Percentiles rank a stretch among this genome's conserved stretches.
phyloP scores from a whole-genome alignment of 2,888 invertebrate species.

The Agrochola macilenta region DNA sequence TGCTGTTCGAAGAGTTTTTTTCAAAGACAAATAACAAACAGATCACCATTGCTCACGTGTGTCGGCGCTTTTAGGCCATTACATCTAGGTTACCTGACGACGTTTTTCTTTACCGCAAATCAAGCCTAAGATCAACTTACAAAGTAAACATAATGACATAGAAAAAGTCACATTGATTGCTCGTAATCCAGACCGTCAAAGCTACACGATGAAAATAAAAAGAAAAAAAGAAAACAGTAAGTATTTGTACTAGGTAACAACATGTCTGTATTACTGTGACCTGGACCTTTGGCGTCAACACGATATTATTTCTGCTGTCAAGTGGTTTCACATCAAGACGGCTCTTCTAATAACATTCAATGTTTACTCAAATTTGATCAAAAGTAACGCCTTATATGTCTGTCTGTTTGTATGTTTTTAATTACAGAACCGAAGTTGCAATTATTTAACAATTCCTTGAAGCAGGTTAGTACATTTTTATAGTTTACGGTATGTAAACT shows the following conservation, averaged over 20 bases:
- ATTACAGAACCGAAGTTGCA: background rate
- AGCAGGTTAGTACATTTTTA: background rate
- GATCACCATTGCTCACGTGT: background rate
- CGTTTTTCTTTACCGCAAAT: background rate
- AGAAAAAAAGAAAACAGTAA: constrained; percentile 7
- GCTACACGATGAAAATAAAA: background rate
- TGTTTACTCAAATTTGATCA: constrained; percentile 30
- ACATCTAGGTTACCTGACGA: background rate
- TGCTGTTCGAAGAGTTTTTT: background rate
- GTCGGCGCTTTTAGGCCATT: background rate
- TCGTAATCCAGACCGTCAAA: constrained; percentile 23
- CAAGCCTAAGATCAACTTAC: constrained; percentile 17
- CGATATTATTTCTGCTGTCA: constrained; percentile 38
- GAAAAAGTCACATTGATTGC: constrained; percentile 23
- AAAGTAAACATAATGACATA: constrained; percentile 24
- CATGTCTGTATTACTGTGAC: constrained; percentile 7
- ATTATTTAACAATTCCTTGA: background rate
- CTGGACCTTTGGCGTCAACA: constrained; percentile 26
- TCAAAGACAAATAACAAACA: background rate
- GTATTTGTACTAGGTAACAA: constrained; percentile 12
- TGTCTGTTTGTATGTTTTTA: background rate
- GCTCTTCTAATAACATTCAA: constrained; percentile 29
- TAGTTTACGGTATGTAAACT: background rate
- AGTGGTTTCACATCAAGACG: constrained; percentile 4
- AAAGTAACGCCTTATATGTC: background rate